Evolutionary conservation across 2,113 vertebrate genomes (phyloP).

Genomic region (Xenus cinereus): DNA sequence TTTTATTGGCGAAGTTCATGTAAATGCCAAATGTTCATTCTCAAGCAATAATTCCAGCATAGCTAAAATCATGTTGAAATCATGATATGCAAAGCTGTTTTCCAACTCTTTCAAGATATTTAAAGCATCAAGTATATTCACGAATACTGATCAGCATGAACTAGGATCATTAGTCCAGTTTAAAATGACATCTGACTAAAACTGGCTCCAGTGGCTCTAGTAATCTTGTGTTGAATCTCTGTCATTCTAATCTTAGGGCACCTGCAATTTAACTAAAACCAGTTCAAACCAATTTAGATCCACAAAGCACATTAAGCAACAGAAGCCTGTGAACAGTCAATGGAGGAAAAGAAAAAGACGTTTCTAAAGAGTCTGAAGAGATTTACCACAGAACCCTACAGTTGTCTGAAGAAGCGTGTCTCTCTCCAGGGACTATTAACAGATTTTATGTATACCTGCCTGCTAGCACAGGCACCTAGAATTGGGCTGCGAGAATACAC

Average conservation of each 20-base stretch:
- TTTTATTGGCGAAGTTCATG: not conserved
- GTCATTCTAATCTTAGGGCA: not conserved
- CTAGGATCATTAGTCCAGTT: not conserved
- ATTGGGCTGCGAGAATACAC: not conserved
- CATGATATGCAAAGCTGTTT: not conserved
- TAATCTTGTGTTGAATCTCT: not conserved
- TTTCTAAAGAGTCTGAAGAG: not conserved
- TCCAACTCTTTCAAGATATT: not conserved
- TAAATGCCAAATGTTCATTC: not conserved
- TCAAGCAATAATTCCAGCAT: not conserved
- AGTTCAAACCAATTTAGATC: not conserved
- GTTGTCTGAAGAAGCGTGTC: not conserved
- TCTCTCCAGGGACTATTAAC: not conserved
- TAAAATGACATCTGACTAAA: not conserved
- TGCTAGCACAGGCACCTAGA: not conserved
- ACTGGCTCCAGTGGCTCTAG: not conserved
- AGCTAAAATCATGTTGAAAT: not conserved
- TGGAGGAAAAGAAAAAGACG: not conserved
- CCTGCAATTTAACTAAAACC: not conserved
- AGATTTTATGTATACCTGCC: not conserved
- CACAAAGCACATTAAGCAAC: not conserved
- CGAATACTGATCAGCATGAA: not conserved
- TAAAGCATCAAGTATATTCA: not conserved
- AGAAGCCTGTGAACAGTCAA: not conserved
- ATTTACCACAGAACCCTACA: not conserved